A percentile compares a stretch with the other conserved stretches of the same genome.
Evolutionary conservation across 2,113 vertebrate species (phyloP).

Genomic region (Crotalus helleri): DNA sequence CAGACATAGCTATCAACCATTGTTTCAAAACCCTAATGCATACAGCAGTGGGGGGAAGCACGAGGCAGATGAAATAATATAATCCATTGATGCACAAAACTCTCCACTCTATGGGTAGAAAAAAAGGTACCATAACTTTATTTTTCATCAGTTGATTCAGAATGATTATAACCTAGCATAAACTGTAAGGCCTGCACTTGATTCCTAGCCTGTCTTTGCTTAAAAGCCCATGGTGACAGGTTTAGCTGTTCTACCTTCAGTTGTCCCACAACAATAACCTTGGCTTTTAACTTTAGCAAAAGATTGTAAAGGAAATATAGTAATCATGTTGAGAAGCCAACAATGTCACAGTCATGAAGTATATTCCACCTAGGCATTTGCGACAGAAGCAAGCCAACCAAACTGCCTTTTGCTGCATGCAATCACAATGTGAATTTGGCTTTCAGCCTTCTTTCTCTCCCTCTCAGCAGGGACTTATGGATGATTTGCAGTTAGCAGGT

Average conservation of each 20-base stretch:
- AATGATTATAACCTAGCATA: neutral
- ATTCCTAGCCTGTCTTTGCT: neutral
- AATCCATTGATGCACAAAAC: neutral
- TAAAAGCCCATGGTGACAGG: neutral
- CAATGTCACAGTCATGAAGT: neutral
- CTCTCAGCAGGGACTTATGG: neutral
- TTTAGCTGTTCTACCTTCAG: neutral
- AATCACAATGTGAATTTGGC: neutral
- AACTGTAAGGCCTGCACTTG: neutral
- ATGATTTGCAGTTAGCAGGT: constrained; percentile 19
- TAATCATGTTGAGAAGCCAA: neutral
- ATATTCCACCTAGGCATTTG: neutral
- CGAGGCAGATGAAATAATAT: neutral
- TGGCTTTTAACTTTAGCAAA: neutral
- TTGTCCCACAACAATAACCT: neutral
- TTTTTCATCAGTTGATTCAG: neutral
- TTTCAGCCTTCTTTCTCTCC: neutral
- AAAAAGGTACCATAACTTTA: neutral
- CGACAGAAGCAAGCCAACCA: neutral
- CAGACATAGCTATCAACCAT: neutral
- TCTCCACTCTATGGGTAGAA: neutral
- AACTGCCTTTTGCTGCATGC: neutral
- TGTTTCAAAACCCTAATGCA: neutral
- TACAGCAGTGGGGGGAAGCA: neutral
- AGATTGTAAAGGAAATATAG: neutral